A percentile compares a stretch with the other conserved stretches of the same genome.
Evolutionary conservation across 2,888 invertebrate genomes (phyloP).

Genomic region (Argyra leucocephala): DNA sequence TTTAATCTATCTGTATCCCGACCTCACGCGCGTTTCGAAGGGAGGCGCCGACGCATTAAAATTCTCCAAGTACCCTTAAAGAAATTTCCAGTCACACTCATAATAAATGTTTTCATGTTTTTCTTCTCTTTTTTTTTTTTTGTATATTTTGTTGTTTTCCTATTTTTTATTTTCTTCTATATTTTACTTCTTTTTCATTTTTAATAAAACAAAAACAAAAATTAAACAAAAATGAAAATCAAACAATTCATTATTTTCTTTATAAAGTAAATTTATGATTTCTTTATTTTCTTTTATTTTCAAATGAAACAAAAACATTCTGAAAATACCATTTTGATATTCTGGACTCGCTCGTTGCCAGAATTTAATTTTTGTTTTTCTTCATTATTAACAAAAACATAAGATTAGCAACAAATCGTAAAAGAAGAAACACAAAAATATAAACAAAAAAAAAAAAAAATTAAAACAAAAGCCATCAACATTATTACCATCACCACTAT

Average conservation of each 20-base stretch:
- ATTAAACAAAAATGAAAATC: background rate
- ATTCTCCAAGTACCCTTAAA: background rate
- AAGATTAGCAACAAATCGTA: background rate
- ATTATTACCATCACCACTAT: no score
- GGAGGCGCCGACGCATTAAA: background rate
- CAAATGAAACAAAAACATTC: background rate
- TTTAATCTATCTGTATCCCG: background rate
- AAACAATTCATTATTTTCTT: constrained; percentile 1
- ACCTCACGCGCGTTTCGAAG: background rate
- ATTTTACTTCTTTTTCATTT: no score
- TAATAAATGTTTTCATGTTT: background rate
- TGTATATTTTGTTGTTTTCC: background rate
- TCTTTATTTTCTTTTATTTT: background rate
- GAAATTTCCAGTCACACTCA: background rate
- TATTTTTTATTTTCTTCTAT: background rate
- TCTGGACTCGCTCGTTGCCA: background rate
- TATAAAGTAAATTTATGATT: constrained; percentile 1
- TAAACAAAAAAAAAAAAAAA: background rate
- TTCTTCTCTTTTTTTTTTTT: background rate
- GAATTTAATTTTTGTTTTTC: background rate
- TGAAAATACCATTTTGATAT: background rate
- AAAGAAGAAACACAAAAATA: background rate
- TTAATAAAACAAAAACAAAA: no score
- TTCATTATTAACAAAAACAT: background rate
- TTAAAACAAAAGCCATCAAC: background rate